Base-by-base conservation (phyloP, 2,888 invertebrate genomes). In the Xestia rhomboidea region DNA sequence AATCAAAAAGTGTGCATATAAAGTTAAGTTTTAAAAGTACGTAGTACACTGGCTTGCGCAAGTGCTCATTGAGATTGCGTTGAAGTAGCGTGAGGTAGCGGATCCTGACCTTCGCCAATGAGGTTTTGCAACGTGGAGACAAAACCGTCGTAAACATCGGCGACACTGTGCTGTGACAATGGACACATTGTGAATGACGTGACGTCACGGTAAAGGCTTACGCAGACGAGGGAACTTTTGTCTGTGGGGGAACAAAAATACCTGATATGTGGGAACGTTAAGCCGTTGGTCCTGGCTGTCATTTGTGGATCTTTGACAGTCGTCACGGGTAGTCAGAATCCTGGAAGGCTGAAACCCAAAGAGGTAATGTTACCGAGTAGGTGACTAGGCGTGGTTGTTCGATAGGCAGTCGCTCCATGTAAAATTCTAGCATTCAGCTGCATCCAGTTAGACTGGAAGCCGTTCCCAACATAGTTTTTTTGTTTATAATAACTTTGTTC, bases 31-130 rank as follows among this genome's bases (percentile, higher is more conserved):
- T 86, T 76, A 77, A 73, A 84, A 84, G 80, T 62, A 68, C 54
- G 68, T 79, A 44, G 41, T 77, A 78, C 72, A 74, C 66, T 54
- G 38, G 79, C 27, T 91, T 89, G 80, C 87, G 87, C 84, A 91
- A 90, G 78, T 74, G 69, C 80, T 75, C 79, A 86, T 86, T 79
- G 78, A 82, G 85, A 89, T 89, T 89, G 88, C 89, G 86, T 90
- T 74, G 88, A 87, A 86, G 89, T 87, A 80, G 85, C 86, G 69
- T 82, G 62, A 70, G 62, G 77, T 51, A 62, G 83, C 85, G 76
- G 79, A 78, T 77, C 79, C 67, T 91, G 90, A 90, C 90, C 90
- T 91, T 90, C 86, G 46, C 11, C 51, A 73, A 51, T 64, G 70
- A 63, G 41, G 69, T 85, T 82, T 85, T 75, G 85, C 77, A 88